Evolutionary conservation across 1,140 invertebrate genomes (phyloP), one percentile per base, ranked within the genome.

Genomic region (Drosophila miranda): DNA sequence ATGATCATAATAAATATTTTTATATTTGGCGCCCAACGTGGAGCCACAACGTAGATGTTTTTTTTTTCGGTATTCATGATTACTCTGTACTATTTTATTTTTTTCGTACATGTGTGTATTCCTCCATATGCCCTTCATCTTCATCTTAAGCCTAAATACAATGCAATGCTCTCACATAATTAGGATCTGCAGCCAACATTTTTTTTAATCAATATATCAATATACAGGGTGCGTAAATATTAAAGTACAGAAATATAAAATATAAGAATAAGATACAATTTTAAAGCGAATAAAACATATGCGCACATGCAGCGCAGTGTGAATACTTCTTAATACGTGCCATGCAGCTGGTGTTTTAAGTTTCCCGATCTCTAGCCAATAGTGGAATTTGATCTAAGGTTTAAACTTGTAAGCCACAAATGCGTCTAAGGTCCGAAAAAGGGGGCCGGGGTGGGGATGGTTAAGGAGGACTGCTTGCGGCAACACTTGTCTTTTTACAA

Each of bases 401-500:
- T 80, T 86, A 50, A 86, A 84, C 30, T 30, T 9, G 30, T 5
- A 38, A 38, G 82, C 81, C 81, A 86, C 63, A 80, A 77, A 67
- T 86, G 69, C 73, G 55, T 69, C 77, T 78, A 78, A 63, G 67
- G 57, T 81, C 67, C 41, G 23, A 52, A 9, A 19, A 41, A 30
- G 43, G 51, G 42, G 54, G 45, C 30, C 30, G 34, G 50, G 57
- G 50, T 41, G 21, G 42, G 41, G 38, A 42, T 34, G 46, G 50
- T 42, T 66, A 46, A 38, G 56, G 41, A 57, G 34, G 55, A 77
- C 44, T 70, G 60, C 68, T 62, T 67, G 60, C 68, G 69, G 74
- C 74, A 87, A 86, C 82, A 75, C 64, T 75, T 86, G 77, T 86
- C 82, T 87, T 86, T 82, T 78, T 63, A 78, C 68, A 83, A 79